A percentile compares a stretch with the other conserved stretches of the same genome.
These are phyloP conservation scores for Silurus meridionalis DNA, from an alignment of 2,113 vertebrate genomes.

Conservation along the genomic window DNA sequence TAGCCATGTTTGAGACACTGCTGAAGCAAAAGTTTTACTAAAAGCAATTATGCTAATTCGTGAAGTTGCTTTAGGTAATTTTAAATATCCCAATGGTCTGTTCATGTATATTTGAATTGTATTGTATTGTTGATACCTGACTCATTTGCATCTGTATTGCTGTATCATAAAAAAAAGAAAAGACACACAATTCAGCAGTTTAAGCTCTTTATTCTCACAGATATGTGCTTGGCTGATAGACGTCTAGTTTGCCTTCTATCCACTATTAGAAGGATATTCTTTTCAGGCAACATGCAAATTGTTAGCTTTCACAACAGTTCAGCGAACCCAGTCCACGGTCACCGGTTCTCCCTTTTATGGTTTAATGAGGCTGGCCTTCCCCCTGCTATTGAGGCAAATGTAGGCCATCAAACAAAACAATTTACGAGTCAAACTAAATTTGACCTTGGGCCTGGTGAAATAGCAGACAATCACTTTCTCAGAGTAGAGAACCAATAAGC, in stretches of 20 bases:
- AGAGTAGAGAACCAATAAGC: slow-evolving; percentile 57
- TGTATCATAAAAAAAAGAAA: neutral
- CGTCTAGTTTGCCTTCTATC: slow-evolving; percentile 60
- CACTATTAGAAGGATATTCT: slow-evolving; percentile 63
- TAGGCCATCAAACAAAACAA: slow-evolving; percentile 77
- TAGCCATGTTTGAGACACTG: neutral
- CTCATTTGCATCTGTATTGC: neutral
- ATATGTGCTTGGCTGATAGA: slow-evolving; percentile 55
- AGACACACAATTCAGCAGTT: slow-evolving; percentile 56
- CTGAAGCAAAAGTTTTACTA: neutral
- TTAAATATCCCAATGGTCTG: neutral
- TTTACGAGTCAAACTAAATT: slow-evolving; percentile 76
- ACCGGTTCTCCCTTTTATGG: slow-evolving; percentile 65
- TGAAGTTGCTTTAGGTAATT: neutral
- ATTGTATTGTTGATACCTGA: neutral
- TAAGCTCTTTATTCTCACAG: slow-evolving; percentile 61
- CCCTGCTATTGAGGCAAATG: slow-evolving; percentile 75
- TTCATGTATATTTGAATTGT: neutral
- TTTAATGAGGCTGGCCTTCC: slow-evolving; percentile 78
- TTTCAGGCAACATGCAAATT: slow-evolving; percentile 68
- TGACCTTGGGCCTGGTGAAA: slow-evolving; percentile 78
- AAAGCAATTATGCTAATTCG: neutral
- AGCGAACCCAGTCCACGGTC: slow-evolving; percentile 64
- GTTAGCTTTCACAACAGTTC: slow-evolving; percentile 67
- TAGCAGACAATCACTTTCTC: slow-evolving; percentile 63